Evolutionary conservation across 2,888 invertebrate species (phyloP).

Genomic region (Leptarthrus brevirostris): DNA sequence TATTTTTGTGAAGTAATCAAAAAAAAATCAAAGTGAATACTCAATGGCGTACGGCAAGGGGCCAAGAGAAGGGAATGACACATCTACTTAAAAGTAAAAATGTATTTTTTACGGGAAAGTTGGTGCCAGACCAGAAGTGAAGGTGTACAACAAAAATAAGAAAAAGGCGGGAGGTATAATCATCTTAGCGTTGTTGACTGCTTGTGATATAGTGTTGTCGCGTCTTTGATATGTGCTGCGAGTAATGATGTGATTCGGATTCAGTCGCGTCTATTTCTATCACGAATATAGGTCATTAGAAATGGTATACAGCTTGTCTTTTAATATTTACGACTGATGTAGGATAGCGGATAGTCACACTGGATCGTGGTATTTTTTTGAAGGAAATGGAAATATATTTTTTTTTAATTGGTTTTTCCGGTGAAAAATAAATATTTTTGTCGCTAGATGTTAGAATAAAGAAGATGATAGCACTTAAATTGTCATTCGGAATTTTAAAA

Average conservation of each 20-base stretch:
- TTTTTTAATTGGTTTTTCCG: background rate
- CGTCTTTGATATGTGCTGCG: slow-evolving; percentile 42
- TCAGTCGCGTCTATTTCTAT: slow-evolving; percentile 44
- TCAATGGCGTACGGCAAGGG: background rate
- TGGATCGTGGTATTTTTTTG: background rate
- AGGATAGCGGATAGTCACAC: background rate
- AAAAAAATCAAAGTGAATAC: too few relatives aligned
- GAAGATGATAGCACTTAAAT: too few relatives aligned
- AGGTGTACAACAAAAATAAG: background rate
- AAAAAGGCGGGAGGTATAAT: background rate
- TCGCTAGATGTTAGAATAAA: too few relatives aligned
- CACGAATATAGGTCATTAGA: slow-evolving; percentile 47
- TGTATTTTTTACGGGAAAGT: background rate
- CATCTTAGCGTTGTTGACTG: background rate
- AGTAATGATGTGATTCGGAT: slow-evolving; percentile 34
- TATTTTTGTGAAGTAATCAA: too few relatives aligned
- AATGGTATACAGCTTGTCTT: slow-evolving; percentile 23
- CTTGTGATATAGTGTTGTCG: background rate
- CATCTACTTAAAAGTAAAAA: background rate
- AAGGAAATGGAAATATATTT: background rate
- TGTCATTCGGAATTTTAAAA: too few relatives aligned
- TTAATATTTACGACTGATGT: slow-evolving; percentile 47
- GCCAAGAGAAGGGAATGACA: background rate
- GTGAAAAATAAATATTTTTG: too few relatives aligned
- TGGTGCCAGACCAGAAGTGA: background rate